Evolutionary conservation across 1,140 invertebrate genomes (phyloP).

Genomic region (Philopotamus ludificatus): DNA sequence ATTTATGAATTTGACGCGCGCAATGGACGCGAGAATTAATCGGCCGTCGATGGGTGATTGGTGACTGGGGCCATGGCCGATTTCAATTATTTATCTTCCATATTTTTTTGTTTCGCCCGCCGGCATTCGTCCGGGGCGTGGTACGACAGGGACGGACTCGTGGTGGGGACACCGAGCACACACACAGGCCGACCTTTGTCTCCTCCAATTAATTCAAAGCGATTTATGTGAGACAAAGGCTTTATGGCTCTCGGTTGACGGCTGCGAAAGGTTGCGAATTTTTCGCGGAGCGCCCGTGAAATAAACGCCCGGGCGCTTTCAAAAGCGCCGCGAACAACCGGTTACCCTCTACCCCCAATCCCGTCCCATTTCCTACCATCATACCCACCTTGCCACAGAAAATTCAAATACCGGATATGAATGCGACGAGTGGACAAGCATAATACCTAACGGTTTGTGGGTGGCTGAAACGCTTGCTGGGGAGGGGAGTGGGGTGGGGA

Average conservation of each 20-base stretch:
- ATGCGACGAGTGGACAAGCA: too few relatives aligned
- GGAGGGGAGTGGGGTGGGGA: too few relatives aligned
- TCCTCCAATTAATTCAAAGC: constrained; percentile 13
- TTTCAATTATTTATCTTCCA: constrained; percentile 21
- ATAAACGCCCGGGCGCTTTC: not conserved
- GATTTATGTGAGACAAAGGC: constrained; percentile 16
- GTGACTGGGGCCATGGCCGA: constrained; percentile 2
- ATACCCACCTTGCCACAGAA: too few relatives aligned
- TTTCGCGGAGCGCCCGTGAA: not conserved
- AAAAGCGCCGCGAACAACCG: too few relatives aligned
- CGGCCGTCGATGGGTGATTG: constrained; percentile 18
- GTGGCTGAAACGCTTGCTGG: too few relatives aligned
- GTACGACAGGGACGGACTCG: not conserved
- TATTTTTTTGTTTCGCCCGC: not conserved
- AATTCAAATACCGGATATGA: too few relatives aligned
- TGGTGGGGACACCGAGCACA: not conserved
- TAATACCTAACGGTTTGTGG: too few relatives aligned
- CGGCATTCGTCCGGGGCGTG: not conserved
- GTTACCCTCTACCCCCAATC: too few relatives aligned
- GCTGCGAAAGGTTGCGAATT: not conserved
- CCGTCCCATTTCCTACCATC: not conserved
- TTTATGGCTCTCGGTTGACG: constrained; percentile 17
- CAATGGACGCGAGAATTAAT: constrained; percentile 25
- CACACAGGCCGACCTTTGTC: constrained; percentile 13
- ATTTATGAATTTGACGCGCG: constrained; percentile 24